Percentiles rank a stretch among this genome's conserved stretches.
Evolutionary conservation across 2,113 vertebrate species (phyloP).

Genomic region (Plecturocebus donacophilus): DNA sequence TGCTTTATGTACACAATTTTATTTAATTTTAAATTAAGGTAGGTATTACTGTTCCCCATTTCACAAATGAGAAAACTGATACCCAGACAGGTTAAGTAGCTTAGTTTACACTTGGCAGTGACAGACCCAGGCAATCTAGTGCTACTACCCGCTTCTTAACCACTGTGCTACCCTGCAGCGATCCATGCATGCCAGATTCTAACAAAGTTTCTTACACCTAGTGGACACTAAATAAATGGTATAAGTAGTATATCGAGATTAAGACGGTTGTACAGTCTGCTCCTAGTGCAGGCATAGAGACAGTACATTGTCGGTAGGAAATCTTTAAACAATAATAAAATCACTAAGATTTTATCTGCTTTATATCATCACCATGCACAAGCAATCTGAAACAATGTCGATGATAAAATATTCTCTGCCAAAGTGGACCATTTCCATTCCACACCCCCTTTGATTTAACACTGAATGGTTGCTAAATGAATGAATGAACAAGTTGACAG

Average conservation of each 20-base stretch:
- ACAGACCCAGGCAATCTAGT: background rate
- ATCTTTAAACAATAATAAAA: background rate
- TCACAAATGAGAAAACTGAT: background rate
- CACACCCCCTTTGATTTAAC: background rate
- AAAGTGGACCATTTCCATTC: background rate
- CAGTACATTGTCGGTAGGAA: background rate
- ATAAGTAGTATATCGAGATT: background rate
- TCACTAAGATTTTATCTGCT: background rate
- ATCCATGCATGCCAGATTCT: background rate
- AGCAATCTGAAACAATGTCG: slow-evolving; percentile 21
- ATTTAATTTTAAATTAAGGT: slow-evolving; percentile 26
- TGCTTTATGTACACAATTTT: background rate
- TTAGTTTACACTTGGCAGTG: background rate
- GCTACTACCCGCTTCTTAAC: background rate
- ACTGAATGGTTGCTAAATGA: background rate
- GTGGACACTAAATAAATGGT: background rate
- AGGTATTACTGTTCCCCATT: background rate
- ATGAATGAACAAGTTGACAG: background rate
- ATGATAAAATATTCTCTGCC: background rate
- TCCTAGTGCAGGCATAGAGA: background rate
- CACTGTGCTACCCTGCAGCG: background rate
- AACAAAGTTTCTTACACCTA: background rate
- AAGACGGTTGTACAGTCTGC: background rate
- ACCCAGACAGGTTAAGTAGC: background rate
- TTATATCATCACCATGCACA: background rate